Base-by-base conservation (phyloP, 2,888 invertebrate species). In the Parnassius orleans region DNA sequence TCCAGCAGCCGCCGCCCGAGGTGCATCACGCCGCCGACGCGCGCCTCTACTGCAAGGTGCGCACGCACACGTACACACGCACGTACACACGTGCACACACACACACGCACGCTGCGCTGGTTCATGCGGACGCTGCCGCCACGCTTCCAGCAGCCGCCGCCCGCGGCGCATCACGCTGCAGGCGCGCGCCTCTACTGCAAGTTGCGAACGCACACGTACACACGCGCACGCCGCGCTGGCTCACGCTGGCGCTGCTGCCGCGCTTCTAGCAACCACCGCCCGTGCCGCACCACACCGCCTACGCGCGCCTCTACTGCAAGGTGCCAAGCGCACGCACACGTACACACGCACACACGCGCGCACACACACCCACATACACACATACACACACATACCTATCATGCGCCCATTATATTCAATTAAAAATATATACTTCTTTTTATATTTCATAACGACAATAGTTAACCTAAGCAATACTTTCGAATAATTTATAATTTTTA, bases 41-140 rank as follows among this genome's bases (percentile, higher is more conserved):
- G n/a, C 63, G 73, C 7, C 69, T 81, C 0, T 83, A 86, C 65
- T 86, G 83, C 66, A 85, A 84, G 83, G 87, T 86, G 53, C 2
- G 12, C 12, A 1, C 3, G 33, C 0, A 76, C 91, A 33, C 33
- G 33, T 33, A 33, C 7, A 33, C 7, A 33, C 33, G 7, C 7
- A 33, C 33, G 7, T 33, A 33, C 3, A 33, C 5, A 33, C 7
- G 7, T 5, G 33, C 33, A 33, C 33, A 5, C 5, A 5, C 7
- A 33, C 2, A 1, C 2, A 15, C 2, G 15, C 1, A 15, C 15
- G 15, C 88, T 97, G 65, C 95, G 95, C 75, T 93, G 94, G 67
- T 91, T 96, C 50, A 95, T 96, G 94, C 82, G 97, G 61, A 93
- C 94, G 0, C 89, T 97, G 57, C 91, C 97, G 66, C 94, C 95